Evolutionary conservation across 2,113 vertebrate genomes (phyloP).

Genomic region (Myotis davidii): DNA sequence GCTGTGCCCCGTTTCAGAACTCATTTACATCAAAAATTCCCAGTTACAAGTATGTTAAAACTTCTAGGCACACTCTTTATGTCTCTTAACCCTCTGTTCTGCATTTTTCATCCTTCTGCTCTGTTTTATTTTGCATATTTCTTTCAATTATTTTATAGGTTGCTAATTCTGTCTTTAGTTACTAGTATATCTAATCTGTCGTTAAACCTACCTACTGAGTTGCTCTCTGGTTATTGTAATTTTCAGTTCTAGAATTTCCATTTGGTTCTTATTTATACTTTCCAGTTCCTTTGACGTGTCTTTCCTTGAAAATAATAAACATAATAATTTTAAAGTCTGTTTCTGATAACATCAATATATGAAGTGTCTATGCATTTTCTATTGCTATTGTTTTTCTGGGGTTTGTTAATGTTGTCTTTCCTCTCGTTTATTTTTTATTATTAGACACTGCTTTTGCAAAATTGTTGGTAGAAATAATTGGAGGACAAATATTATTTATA

Average conservation of each 20-base stretch:
- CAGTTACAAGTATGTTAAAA: neutral
- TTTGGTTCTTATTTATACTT: neutral
- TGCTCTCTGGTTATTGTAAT: neutral
- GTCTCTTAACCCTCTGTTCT: neutral
- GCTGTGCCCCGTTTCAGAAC: neutral
- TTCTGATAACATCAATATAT: neutral
- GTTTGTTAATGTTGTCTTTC: constrained; percentile 6
- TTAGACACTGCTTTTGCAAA: neutral
- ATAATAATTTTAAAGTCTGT: neutral
- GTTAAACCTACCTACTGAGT: neutral
- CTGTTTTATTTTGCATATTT: constrained; percentile 19
- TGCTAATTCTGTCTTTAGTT: constrained; percentile 19
- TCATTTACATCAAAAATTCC: neutral
- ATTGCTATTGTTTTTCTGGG: neutral
- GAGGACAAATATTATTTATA: neutral
- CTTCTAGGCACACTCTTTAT: neutral
- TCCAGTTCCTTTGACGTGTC: neutral
- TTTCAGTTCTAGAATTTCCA: neutral
- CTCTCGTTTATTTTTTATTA: neutral
- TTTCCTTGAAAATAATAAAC: constrained; percentile 34
- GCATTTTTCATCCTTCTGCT: neutral
- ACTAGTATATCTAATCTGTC: neutral
- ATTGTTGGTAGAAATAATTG: neutral
- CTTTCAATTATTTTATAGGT: neutral
- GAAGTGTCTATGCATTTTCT: neutral